Evolutionary conservation across 30 jellyfish, hydroid and myxozoan genomes (phyloP), one percentile per base, ranked within the genome.

Genomic region (Cassiopea xamachana): DNA sequence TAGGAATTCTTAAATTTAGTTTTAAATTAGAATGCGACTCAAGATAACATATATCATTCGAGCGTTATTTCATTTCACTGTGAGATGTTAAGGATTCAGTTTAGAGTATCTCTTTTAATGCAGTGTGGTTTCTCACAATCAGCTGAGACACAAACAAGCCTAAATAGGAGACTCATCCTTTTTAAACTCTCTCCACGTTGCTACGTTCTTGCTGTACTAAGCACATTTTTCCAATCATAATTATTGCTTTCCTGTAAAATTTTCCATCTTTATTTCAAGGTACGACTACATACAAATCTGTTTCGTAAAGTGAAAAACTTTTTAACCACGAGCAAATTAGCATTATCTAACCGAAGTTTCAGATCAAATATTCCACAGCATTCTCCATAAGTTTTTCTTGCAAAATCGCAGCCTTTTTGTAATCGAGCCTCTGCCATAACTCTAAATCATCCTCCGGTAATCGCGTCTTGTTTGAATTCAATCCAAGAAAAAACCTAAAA

Each of bases 401-500:
- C 58, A 94, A 72, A 72, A 85, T 90, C 2, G 92, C 91, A 80
- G 98, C 98, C 83, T 87, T 95, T 69, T 95, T 89, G 51, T 91
- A 86, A 88, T 95, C 98, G 60, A 95, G 81, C n/a, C 99, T 89
- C 67, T 95, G 96, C 98, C 98, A 91, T 60, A 95, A 88, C 84
- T 95, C 99, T 67, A 94, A 68, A 79, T 95, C 98, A 51, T 95
- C 99, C 48, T 87, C 92, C 39, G 99, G 99, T 69, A 95, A 68
- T 51, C 93, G 82, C 5, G 94, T 77, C 48, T 91, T 92, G 43
- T 0, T 60, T 48, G 97, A 91, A 59, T 94, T 77, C n/a, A 79
- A 85, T 7, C 94, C 94, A 2, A 95, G 88, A 73, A 91, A 91
- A 48, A 69, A 91, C 72, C 99, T 75, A 85, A 95, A 95, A 48